These are phyloP conservation scores for Achlya flavicornis DNA, from an alignment of 2,888 invertebrate species.

Conservation along the genomic window DNA sequence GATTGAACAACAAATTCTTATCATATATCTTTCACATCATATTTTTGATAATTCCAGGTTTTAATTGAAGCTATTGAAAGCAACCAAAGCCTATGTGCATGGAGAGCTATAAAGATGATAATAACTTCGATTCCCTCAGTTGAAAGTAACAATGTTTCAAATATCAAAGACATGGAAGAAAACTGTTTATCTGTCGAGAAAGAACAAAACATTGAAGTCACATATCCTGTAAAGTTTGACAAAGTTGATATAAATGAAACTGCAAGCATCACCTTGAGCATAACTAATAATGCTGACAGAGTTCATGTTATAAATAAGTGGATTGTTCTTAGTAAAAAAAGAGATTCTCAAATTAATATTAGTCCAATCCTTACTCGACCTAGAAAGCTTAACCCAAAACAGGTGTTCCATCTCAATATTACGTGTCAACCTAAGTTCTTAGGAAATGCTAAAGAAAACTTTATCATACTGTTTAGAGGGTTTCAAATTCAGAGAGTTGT, in stretches of 20 bases:
- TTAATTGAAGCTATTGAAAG: conserved; percentile 89
- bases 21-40: too few species aligned
- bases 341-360: conserved; percentile 80
- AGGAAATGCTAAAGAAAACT: conserved; percentile 84
- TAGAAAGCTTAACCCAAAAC: conserved; percentile 64
- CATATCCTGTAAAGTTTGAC: conserved; percentile 75
- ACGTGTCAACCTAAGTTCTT: conserved; percentile 83
- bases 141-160: conserved; percentile 26
- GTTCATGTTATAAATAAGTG: conserved; percentile 74
- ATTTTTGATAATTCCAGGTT: conserved; percentile 65
- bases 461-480: conserved; percentile 84
- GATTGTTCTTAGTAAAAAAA: conserved; percentile 77
- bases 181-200: conserved; percentile 59
- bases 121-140: conserved; percentile 54
- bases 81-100: conserved; percentile 82
- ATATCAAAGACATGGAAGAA: conserved; percentile 42
- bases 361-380: conserved; percentile 61
- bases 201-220: conserved; percentile 81
- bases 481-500: conserved; percentile 85
- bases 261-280: conserved; percentile 47
- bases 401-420: conserved; percentile 71
- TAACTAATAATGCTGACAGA: conserved; percentile 74
- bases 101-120: conserved; percentile 83
- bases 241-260: conserved; percentile 66
- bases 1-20: too few species aligned